phyloP scores from a whole-genome alignment of 2,113 vertebrate genomes.

The Apteryx mantelli region DNA sequence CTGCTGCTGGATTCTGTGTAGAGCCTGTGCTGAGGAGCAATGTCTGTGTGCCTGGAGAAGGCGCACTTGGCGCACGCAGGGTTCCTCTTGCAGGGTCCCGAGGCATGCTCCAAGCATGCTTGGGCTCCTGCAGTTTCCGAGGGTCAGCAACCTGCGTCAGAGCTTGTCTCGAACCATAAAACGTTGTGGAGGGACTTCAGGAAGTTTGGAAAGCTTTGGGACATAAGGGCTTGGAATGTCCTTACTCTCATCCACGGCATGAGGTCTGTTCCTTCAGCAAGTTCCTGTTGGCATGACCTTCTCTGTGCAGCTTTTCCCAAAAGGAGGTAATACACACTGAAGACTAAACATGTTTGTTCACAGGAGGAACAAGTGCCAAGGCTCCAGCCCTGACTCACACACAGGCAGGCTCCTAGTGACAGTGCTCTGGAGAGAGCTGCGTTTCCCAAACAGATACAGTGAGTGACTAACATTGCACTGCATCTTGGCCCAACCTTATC shows the following conservation, averaged over 20 bases:
- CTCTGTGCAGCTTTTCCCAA: background rate
- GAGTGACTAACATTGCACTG: background rate
- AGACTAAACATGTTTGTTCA: background rate
- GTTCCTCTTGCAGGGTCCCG: background rate
- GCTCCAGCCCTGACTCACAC: background rate
- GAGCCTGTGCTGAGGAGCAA: too few species aligned
- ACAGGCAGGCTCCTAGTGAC: background rate
- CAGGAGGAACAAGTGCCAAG: background rate
- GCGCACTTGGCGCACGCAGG: fast-evolving
- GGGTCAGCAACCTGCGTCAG: background rate
- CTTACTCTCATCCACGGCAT: background rate
- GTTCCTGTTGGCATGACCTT: background rate
- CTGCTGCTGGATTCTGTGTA: background rate
- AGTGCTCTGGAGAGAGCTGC: background rate
- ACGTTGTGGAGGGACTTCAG: background rate
- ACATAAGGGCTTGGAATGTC: background rate
- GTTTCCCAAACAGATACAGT: background rate
- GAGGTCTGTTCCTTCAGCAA: background rate
- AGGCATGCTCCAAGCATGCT: background rate
- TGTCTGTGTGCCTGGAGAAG: background rate
- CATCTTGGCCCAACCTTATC: background rate
- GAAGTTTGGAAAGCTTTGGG: background rate
- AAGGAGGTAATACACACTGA: background rate
- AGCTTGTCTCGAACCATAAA: background rate
- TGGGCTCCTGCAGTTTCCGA: background rate